These are phyloP conservation scores for Dysidea cf. avara DNA, from an alignment of 37 sponge, comb jelly and placozoan genomes.

Conservation along the genomic window DNA sequence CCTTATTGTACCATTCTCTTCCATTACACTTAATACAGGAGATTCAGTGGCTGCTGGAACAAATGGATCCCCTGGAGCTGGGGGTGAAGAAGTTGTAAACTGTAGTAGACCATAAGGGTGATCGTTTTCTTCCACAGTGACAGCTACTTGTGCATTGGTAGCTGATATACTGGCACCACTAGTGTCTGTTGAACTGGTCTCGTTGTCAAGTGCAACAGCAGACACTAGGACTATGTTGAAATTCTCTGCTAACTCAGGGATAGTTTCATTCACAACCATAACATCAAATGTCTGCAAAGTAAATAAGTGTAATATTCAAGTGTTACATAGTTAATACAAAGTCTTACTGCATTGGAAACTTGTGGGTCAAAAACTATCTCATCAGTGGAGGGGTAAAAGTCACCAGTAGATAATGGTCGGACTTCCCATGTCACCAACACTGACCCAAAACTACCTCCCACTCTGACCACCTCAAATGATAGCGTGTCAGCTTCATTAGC, in stretches of 20 bases:
- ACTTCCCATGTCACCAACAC: slow-evolving; percentile 69
- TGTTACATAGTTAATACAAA: neutral
- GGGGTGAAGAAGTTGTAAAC: slow-evolving; percentile 48
- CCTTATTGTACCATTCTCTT: slow-evolving; percentile 51
- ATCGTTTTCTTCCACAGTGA: slow-evolving; percentile 79
- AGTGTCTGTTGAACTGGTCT: slow-evolving; percentile 62
- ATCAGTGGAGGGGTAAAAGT: slow-evolving; percentile 56
- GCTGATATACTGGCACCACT: slow-evolving; percentile 73
- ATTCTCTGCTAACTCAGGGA: slow-evolving; percentile 66
- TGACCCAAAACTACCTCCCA: slow-evolving; percentile 33
- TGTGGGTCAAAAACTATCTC: slow-evolving; percentile 36
- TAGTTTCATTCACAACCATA: slow-evolving; percentile 43
- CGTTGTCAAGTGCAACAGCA: slow-evolving; percentile 44
- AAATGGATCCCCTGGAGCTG: slow-evolving; percentile 3
- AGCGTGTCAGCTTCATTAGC: slow-evolving; percentile 22
- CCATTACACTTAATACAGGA: slow-evolving; percentile 42
- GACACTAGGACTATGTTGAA: slow-evolving; percentile 51
- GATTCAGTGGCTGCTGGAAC: slow-evolving; percentile 45
- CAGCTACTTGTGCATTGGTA: neutral
- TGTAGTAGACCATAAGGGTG: slow-evolving; percentile 87
- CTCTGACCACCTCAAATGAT: slow-evolving; percentile 32
- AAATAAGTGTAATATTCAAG: neutral
- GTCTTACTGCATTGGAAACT: slow-evolving; percentile 10
- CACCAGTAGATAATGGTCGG: slow-evolving; percentile 13
- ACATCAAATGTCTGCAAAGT: slow-evolving; percentile 13